Percentiles rank a stretch among this genome's conserved stretches.
phyloP scores from a whole-genome alignment of 2,888 invertebrate species.

The Troides oblongomaculatus region DNA sequence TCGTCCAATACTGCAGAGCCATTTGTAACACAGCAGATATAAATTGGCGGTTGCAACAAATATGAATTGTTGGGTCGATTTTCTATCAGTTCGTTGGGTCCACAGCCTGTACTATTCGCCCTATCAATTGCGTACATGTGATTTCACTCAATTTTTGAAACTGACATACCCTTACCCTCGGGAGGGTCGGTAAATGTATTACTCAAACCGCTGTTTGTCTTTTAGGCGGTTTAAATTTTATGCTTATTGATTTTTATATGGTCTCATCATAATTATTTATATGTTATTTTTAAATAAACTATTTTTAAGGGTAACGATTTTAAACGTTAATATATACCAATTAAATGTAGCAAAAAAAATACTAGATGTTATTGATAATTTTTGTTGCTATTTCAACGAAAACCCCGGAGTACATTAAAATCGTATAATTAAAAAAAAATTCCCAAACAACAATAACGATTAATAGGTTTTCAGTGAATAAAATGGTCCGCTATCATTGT shows the following conservation, averaged over 20 bases:
- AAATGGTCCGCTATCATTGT: slow-evolving; percentile 62
- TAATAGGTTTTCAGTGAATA: slow-evolving; percentile 32
- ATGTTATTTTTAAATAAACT: too few relatives aligned
- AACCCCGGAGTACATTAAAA: not conserved
- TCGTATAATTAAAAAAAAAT: not conserved
- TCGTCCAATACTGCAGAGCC: slow-evolving; percentile 62
- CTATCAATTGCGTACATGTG: slow-evolving; percentile 75
- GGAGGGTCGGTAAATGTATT: slow-evolving; percentile 54
- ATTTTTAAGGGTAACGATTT: too few relatives aligned
- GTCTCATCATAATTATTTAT: not conserved
- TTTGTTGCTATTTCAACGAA: too few relatives aligned
- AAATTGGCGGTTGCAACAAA: slow-evolving; percentile 70
- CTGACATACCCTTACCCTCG: slow-evolving; percentile 66
- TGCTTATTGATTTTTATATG: not conserved
- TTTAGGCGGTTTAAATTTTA: slow-evolving; percentile 9
- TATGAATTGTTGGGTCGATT: slow-evolving; percentile 58
- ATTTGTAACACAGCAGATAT: slow-evolving; percentile 72
- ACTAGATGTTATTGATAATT: too few relatives aligned
- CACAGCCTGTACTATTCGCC: slow-evolving; percentile 44
- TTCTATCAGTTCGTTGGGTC: slow-evolving; percentile 45
- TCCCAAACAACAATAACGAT: not conserved
- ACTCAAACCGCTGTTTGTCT: slow-evolving; percentile 64
- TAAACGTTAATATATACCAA: too few relatives aligned
- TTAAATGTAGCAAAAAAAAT: too few relatives aligned
- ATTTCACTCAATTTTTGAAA: slow-evolving; percentile 79